Evolutionary conservation across 2,113 vertebrate species (phyloP).

Genomic region (Petrocephalus microphthalmus): DNA sequence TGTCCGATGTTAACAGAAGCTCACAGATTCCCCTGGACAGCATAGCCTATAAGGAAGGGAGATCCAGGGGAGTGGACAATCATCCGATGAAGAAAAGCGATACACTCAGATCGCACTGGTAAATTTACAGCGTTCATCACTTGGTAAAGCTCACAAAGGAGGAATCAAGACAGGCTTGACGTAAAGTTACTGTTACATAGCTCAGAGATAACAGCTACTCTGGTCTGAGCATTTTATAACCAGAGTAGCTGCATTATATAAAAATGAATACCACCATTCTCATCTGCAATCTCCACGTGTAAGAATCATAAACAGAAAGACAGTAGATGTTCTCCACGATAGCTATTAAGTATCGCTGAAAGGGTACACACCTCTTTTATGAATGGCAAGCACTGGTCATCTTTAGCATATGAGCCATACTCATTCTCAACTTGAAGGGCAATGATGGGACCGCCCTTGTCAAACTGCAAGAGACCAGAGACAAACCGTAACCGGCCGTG

Average conservation of each 20-base stretch:
- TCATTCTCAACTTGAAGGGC: slow-evolving; percentile 92
- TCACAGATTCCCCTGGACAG: slow-evolving; percentile 73
- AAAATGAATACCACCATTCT: too few relatives aligned
- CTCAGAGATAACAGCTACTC: neutral
- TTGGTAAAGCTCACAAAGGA: neutral
- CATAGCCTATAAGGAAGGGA: slow-evolving; percentile 58
- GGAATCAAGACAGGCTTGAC: neutral
- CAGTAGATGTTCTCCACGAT: neutral
- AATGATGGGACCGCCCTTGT: slow-evolving; percentile 80
- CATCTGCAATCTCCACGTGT: neutral
- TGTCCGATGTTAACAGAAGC: slow-evolving; percentile 79
- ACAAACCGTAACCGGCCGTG: slow-evolving; percentile 18
- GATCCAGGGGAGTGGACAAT: neutral
- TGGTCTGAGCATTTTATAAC: neutral
- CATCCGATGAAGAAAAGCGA: neutral
- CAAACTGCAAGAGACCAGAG: slow-evolving; percentile 60
- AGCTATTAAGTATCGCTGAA: neutral
- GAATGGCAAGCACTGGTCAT: slow-evolving; percentile 73
- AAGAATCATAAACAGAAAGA: neutral
- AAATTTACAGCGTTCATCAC: neutral
- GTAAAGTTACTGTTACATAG: too few relatives aligned
- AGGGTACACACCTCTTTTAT: slow-evolving; percentile 59
- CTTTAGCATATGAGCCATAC: slow-evolving; percentile 79
- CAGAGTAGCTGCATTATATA: neutral
- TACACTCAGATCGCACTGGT: neutral